Percentiles rank a stretch among this genome's conserved stretches.
Conservation (phyloP, 2,113 vertebrate species). For the Numida meleagris region DNA sequence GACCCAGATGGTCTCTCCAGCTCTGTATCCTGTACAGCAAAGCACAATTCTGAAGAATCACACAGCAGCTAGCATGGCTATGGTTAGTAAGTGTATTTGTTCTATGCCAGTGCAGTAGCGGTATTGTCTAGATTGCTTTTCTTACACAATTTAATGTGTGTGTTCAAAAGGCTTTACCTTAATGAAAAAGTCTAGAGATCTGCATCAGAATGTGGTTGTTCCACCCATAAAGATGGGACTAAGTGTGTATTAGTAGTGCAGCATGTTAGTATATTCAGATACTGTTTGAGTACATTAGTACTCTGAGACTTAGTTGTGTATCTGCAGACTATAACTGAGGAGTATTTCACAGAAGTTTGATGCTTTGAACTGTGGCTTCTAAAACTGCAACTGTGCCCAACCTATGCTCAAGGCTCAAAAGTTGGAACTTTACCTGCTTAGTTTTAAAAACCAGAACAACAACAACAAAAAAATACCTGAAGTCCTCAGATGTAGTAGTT, state of each 20-base stretch:
- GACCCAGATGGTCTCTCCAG: neutral
- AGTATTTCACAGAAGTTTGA: neutral
- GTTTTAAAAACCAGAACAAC: neutral
- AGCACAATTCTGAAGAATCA: neutral
- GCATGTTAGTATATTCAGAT: neutral
- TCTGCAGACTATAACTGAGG: neutral
- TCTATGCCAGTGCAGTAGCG: neutral
- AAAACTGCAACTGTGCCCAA: rapidly evolving
- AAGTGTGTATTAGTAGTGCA: neutral
- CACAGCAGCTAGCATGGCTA: rapidly evolving
- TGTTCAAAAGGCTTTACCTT: constrained; percentile 30
- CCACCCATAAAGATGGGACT: neutral
- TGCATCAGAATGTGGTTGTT: constrained; percentile 1
- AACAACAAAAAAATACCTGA: neutral
- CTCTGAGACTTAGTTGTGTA: neutral
- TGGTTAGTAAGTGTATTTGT: neutral
- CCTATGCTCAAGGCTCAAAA: neutral
- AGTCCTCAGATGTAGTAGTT: neutral
- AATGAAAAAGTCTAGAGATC: neutral
- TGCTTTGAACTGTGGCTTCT: neutral
- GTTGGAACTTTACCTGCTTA: neutral
- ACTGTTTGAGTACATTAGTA: neutral
- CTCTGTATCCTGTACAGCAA: neutral
- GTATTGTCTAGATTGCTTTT: neutral
- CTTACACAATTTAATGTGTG: neutral